Evolutionary conservation across 2,113 vertebrate species (phyloP).

Genomic region (Mandrillus leucophaeus): DNA sequence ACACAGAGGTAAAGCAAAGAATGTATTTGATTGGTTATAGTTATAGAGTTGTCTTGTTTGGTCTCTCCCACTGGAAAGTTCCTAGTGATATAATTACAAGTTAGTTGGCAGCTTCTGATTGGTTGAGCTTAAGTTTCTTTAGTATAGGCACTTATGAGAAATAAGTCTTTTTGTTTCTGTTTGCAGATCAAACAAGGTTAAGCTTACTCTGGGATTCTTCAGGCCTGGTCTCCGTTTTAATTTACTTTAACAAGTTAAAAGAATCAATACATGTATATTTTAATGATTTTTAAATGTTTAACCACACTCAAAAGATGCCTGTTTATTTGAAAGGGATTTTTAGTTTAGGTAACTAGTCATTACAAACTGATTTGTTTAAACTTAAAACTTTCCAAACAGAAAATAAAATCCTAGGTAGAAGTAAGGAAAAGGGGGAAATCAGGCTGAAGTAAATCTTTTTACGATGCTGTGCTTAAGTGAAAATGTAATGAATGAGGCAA

Average conservation of each 20-base stretch:
- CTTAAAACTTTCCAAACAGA: neutral
- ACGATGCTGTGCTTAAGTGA: neutral
- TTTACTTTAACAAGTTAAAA: neutral
- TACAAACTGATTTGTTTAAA: constrained; percentile 37
- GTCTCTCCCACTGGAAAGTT: neutral
- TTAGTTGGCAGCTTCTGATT: neutral
- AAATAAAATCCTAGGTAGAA: neutral
- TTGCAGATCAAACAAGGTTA: neutral
- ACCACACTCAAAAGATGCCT: neutral
- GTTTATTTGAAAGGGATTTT: constrained; percentile 20
- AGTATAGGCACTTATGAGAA: neutral
- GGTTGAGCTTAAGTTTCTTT: neutral
- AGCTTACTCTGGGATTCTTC: neutral
- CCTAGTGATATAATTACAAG: neutral
- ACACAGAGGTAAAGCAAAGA: neutral
- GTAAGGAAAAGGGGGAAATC: neutral
- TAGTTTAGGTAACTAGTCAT: neutral
- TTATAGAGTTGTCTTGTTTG: neutral
- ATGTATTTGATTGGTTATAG: neutral
- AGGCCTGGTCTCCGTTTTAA: neutral
- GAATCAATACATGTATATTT: neutral
- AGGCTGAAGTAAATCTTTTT: neutral
- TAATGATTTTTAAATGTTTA: neutral
- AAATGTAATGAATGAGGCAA: neutral
- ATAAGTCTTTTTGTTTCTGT: neutral